These are phyloP conservation scores for Gymnothorax javanicus DNA, from an alignment of 2,797 vertebrate species.

Conservation along the genomic window DNA sequence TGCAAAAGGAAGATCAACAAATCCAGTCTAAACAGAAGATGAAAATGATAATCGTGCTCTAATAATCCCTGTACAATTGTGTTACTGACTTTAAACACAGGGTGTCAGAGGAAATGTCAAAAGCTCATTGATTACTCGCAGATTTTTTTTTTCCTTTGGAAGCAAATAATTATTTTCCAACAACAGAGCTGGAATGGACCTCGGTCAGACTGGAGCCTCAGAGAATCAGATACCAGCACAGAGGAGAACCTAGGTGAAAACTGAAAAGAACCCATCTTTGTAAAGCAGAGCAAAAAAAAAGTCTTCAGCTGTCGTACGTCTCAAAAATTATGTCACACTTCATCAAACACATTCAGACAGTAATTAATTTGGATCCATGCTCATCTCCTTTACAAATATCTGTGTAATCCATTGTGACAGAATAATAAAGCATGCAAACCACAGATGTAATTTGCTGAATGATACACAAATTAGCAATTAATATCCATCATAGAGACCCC, in stretches of 20 bases:
- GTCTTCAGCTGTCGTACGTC: constrained; percentile 24
- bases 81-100: not conserved
- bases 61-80: not conserved
- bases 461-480: constrained; percentile 69
- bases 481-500: constrained; percentile 50
- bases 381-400: constrained; percentile 62
- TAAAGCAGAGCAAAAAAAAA: not conserved
- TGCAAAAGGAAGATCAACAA: not conserved
- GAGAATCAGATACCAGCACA: not conserved
- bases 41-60: not conserved
- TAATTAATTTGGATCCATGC: constrained; percentile 59
- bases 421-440: constrained; percentile 67
- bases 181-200: not conserved
- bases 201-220: not conserved
- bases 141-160: not conserved
- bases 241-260: not conserved
- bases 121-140: not conserved
- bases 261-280: not conserved
- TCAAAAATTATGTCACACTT: constrained; percentile 56
- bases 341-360: constrained; percentile 54
- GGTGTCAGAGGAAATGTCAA: not conserved
- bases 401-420: constrained; percentile 69
- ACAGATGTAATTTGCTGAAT: constrained; percentile 62
- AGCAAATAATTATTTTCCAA: not conserved
- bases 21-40: not conserved